Conservation (phyloP, 2,113 vertebrate genomes). For the Strix aluco region DNA sequence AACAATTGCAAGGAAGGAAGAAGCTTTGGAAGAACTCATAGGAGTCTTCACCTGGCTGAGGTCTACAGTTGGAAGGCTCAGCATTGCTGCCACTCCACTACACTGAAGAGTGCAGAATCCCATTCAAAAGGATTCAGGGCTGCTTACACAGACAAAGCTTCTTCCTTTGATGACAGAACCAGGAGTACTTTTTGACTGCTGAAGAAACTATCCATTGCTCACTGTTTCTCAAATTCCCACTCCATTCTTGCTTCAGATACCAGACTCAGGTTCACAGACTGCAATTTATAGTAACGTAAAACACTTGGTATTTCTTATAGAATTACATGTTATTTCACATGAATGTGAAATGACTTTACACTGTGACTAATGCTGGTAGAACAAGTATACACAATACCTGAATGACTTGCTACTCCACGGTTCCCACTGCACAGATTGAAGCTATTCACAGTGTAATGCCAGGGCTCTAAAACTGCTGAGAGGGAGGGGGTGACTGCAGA, state of each 20-base stretch:
- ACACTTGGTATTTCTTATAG: background rate
- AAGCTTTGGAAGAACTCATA: background rate
- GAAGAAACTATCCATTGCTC: background rate
- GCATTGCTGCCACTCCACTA: background rate
- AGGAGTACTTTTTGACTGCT: background rate
- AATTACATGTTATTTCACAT: background rate
- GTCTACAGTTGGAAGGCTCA: background rate
- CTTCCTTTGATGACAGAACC: background rate
- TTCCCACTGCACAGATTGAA: background rate
- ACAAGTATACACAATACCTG: background rate
- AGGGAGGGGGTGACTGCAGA: background rate
- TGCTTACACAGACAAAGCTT: background rate
- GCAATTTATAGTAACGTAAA: background rate
- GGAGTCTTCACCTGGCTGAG: background rate
- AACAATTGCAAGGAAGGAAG: background rate
- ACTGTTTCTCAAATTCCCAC: background rate
- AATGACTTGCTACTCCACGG: background rate
- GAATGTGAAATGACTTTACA: background rate
- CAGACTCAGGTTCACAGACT: background rate
- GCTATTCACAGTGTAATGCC: background rate
- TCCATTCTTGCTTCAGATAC: background rate
- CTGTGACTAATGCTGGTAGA: background rate
- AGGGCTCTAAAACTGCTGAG: background rate
- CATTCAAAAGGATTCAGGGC: background rate
- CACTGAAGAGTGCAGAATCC: background rate